A percentile compares a stretch with the other conserved stretches of the same genome.
Evolutionary conservation across 1,140 invertebrate species (phyloP).

Genomic region (Stegodyphus dumicola): DNA sequence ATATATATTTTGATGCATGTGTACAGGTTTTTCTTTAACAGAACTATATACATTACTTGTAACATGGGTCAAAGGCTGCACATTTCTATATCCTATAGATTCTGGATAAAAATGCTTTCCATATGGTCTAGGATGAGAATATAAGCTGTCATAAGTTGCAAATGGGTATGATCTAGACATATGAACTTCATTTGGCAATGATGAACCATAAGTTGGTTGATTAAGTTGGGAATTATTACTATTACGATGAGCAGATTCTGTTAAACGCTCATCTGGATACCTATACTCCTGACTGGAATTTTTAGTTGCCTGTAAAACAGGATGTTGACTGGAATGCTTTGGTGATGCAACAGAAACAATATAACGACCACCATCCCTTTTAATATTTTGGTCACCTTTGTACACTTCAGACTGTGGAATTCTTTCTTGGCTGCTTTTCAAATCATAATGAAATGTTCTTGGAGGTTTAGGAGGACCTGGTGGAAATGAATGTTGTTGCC

Average conservation of each 20-base stretch:
- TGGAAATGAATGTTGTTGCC: slow-evolving; percentile 19
- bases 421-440: slow-evolving; percentile 19
- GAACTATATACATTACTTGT: slow-evolving; percentile 20
- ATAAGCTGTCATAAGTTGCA: slow-evolving; percentile 38
- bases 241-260: slow-evolving; percentile 10
- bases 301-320: background rate
- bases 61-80: slow-evolving; percentile 18
- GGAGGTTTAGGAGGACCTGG: slow-evolving; percentile 60
- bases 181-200: slow-evolving; percentile 31
- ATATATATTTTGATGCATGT: slow-evolving; percentile 32
- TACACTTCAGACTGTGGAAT: slow-evolving; percentile 1
- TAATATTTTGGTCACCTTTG: slow-evolving; percentile 36
- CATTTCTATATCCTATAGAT: slow-evolving; percentile 39
- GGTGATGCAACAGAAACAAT: slow-evolving; percentile 62
- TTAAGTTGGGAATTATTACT: background rate
- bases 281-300: slow-evolving; percentile 10
- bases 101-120: slow-evolving; percentile 55
- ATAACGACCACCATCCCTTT: slow-evolving; percentile 57
- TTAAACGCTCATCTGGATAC: slow-evolving; percentile 6
- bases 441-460: slow-evolving; percentile 57
- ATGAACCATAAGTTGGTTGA: slow-evolving; percentile 27
- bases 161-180: slow-evolving; percentile 52
- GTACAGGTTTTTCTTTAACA: slow-evolving; percentile 28
- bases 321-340: slow-evolving; percentile 35
- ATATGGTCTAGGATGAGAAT: slow-evolving; percentile 40